These are phyloP conservation scores for Pteronura brasiliensis DNA, from an alignment of 2,113 vertebrate species.

Conservation along the genomic window DNA sequence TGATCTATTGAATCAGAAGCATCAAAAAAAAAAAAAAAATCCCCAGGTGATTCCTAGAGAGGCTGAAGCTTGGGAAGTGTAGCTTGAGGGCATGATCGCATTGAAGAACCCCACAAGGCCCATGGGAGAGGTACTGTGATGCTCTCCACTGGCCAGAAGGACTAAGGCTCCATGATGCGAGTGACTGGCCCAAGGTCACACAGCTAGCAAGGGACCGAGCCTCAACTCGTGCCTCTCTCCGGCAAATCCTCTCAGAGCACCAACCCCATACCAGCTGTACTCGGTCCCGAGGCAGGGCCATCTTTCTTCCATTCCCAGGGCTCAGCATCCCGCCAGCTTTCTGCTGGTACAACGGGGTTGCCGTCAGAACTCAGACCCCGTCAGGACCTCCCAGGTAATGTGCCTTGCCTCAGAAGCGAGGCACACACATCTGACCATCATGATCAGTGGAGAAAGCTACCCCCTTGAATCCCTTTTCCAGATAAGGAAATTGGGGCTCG, in stretches of 20 bases:
- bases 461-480: not conserved
- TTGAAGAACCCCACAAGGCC: not conserved
- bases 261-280: accelerated
- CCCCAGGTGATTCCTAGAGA: not conserved
- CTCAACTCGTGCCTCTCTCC: not conserved
- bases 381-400: not conserved
- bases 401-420: not conserved
- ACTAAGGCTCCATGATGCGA: not conserved
- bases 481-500: accelerated
- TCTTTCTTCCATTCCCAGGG: not conserved
- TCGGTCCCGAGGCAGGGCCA: accelerated
- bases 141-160: too few relatives aligned
- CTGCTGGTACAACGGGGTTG: not conserved
- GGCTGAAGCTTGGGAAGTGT: not conserved
- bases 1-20: not conserved
- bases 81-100: not conserved
- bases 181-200: not conserved
- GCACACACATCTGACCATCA: not conserved
- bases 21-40: not conserved
- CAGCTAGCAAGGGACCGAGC: not conserved
- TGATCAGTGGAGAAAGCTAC: not conserved
- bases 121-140: accelerated
- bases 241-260: too few relatives aligned
- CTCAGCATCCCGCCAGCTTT: not conserved
- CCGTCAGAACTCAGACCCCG: not conserved